Evolutionary conservation across 2,797 vertebrate species (phyloP).

Genomic region (Anguilla anguilla): DNA sequence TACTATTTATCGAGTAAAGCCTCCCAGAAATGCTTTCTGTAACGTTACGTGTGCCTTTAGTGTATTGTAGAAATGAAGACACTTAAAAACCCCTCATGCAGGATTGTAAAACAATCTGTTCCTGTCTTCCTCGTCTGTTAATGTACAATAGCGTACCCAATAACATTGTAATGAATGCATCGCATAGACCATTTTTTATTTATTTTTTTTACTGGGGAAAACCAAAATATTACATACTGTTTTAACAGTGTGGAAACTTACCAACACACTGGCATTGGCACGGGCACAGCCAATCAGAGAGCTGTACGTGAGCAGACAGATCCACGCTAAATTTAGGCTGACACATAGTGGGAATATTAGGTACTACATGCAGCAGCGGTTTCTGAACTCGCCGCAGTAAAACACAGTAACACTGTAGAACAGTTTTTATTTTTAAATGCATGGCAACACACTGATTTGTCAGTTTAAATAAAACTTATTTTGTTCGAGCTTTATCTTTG

Average conservation of each 20-base stretch:
- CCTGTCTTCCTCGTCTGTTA: constrained; percentile 28
- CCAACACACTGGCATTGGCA: constrained; percentile 15
- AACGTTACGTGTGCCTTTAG: constrained; percentile 32
- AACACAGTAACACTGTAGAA: constrained; percentile 25
- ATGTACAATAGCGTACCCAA: constrained; percentile 16
- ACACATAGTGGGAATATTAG: constrained; percentile 32
- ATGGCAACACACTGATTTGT: constrained; percentile 17
- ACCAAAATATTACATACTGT: constrained; percentile 15
- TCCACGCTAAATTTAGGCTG: constrained; percentile 1
- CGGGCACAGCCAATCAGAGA: neutral
- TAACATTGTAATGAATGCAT: constrained; percentile 22
- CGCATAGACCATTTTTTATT: neutral
- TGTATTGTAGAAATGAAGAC: constrained; percentile 29
- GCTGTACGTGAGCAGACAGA: neutral
- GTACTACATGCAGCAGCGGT: constrained; percentile 26
- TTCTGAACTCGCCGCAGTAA: constrained; percentile 16
- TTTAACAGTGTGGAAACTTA: constrained; percentile 28
- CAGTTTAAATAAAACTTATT: constrained; percentile 15
- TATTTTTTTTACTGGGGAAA: constrained; percentile 10
- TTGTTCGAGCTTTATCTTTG: constrained; percentile 10
- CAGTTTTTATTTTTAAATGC: constrained; percentile 3
- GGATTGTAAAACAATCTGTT: constrained; percentile 29
- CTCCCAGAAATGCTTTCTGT: constrained; percentile 31
- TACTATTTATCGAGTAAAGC: neutral
- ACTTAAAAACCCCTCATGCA: constrained; percentile 7